Evolutionary conservation across 2,888 invertebrate species (phyloP).

Genomic region (Drosophila ochracea): DNA sequence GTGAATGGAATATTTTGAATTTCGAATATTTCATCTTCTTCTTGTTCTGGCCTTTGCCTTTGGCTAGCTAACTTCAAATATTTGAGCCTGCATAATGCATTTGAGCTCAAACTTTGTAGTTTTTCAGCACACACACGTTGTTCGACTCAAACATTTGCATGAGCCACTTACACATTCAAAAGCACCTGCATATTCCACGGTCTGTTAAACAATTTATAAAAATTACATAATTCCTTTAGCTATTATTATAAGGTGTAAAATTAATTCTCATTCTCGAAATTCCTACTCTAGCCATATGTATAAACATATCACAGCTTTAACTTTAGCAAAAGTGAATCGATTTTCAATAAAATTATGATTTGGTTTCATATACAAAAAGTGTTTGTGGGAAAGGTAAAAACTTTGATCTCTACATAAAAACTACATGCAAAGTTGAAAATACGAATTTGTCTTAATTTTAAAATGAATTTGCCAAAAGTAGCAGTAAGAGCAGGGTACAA

Average conservation of each 20-base stretch:
- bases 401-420: background rate
- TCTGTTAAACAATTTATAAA: background rate
- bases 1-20: constrained; percentile 78
- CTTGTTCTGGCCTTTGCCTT: constrained; percentile 38
- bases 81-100: constrained; percentile 53
- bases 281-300: background rate
- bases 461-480: background rate
- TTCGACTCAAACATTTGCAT: constrained; percentile 63
- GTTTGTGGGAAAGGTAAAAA: no score
- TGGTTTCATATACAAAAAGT: background rate
- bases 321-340: background rate
- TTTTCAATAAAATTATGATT: background rate
- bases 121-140: constrained; percentile 15
- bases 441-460: no score
- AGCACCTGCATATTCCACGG: background rate
- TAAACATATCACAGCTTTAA: background rate
- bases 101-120: constrained; percentile 42
- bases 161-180: constrained; percentile 41
- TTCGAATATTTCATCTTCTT: constrained; percentile 14
- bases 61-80: constrained; percentile 52
- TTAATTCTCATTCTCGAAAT: background rate
- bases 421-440: background rate
- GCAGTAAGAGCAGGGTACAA: background rate
- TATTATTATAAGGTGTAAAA: no score
- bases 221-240: background rate